Conservation (phyloP, 2,797 vertebrate genomes). For the Gymnothorax reevesii region DNA sequence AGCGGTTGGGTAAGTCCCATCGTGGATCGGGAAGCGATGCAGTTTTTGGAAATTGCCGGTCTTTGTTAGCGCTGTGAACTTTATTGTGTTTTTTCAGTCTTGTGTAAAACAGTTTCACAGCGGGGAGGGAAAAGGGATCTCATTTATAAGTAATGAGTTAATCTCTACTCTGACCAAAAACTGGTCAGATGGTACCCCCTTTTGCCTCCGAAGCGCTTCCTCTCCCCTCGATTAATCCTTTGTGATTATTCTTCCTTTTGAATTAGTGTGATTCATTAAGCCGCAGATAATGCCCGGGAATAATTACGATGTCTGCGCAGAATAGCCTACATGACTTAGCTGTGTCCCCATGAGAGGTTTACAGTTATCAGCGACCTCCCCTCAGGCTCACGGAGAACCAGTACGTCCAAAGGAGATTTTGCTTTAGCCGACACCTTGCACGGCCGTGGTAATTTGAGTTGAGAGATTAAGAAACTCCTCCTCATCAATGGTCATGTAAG, state of each 20-base stretch:
- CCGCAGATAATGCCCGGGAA: conserved; percentile 41
- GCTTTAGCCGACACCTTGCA: conserved; percentile 22
- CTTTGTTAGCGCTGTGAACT: conserved; percentile 5
- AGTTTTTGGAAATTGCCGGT: not conserved
- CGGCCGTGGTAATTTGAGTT: conserved; percentile 22
- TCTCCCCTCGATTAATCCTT: conserved; percentile 41
- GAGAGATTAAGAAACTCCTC: not conserved
- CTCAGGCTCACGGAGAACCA: conserved; percentile 31
- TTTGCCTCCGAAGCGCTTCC: conserved; percentile 27
- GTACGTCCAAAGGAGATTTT: conserved; percentile 37
- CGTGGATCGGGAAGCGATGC: not conserved
- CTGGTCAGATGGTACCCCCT: conserved; percentile 42
- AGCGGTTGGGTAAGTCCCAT: not conserved
- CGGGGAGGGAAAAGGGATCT: not conserved
- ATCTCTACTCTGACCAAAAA: conserved; percentile 15
- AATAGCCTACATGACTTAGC: conserved; percentile 40
- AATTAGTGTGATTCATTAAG: conserved; percentile 50
- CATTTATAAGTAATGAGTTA: conserved; percentile 10
- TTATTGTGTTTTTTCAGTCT: conserved; percentile 5
- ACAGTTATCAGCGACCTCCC: conserved; percentile 34
- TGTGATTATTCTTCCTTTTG: conserved; percentile 45
- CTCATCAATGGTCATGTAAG: not conserved
- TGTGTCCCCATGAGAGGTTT: conserved; percentile 26
- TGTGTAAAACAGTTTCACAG: not conserved
- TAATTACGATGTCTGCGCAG: conserved; percentile 41